Evolutionary conservation across 2,797 vertebrate genomes (phyloP).

Genomic region (Chaunax sp.): DNA sequence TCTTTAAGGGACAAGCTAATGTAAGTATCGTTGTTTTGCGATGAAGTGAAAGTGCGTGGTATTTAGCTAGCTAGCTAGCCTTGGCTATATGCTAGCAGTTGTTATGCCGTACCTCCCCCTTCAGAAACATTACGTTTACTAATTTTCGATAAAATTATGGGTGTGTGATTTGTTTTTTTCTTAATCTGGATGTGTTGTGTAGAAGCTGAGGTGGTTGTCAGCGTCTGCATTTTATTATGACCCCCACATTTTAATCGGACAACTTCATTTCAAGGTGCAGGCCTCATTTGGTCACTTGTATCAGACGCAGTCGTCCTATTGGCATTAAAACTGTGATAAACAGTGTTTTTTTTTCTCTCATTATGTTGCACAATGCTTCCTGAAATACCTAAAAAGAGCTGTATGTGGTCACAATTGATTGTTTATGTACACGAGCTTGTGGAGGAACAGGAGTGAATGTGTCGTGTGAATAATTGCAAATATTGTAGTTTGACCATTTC

Average conservation of each 20-base stretch:
- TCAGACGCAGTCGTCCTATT: neutral
- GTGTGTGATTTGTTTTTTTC: fast-evolving
- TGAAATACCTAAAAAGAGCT: no score
- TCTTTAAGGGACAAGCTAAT: constrained; percentile 44
- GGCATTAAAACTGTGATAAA: neutral
- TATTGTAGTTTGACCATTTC: neutral
- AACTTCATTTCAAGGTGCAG: constrained; percentile 26
- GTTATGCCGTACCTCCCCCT: no score
- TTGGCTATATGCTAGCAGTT: neutral
- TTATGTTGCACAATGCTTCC: no score
- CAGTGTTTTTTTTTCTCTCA: neutral
- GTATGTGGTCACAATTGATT: neutral
- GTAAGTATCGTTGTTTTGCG: constrained; percentile 50
- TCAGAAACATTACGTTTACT: neutral
- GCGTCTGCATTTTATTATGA: neutral
- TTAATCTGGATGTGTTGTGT: fast-evolving
- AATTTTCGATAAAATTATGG: fast-evolving
- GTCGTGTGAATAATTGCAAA: neutral
- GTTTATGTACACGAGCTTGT: neutral
- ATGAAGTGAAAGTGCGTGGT: constrained; percentile 45
- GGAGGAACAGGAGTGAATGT: neutral
- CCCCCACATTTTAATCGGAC: neutral
- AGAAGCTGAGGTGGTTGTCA: neutral
- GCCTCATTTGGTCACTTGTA: constrained; percentile 42
- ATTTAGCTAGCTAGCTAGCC: constrained; percentile 53